These are phyloP conservation scores for Drosophila repleta DNA, from an alignment of 1,140 invertebrate genomes.

Conservation along the genomic window DNA sequence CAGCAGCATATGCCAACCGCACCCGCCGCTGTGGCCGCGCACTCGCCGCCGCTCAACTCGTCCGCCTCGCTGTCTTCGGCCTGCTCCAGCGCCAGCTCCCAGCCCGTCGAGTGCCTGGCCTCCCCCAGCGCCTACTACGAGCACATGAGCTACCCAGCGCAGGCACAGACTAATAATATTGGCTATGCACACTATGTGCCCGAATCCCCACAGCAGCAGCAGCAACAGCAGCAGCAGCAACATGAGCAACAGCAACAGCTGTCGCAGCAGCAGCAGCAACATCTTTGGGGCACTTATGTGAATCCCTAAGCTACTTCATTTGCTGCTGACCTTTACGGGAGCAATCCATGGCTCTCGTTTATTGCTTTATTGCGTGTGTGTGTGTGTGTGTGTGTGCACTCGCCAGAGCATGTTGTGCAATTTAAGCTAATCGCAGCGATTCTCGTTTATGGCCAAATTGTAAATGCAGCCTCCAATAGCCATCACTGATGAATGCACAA, in stretches of 20 bases:
- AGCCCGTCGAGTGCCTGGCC: constrained; percentile 58
- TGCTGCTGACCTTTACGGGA: constrained; percentile 54
- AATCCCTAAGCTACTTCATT: constrained; percentile 81
- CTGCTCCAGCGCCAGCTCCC: constrained; percentile 73
- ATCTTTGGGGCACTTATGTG: constrained; percentile 81
- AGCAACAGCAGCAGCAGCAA: constrained; percentile 28
- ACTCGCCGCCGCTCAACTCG: constrained; percentile 67
- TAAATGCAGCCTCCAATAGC: constrained; percentile 31
- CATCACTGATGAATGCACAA: constrained; percentile 20
- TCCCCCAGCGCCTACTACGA: constrained; percentile 59
- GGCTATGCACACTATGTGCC: constrained; percentile 42
- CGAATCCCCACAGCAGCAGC: constrained; percentile 41
- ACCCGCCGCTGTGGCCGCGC: constrained; percentile 25
- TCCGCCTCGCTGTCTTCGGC: constrained; percentile 72
- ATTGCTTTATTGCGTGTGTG: constrained; percentile 80
- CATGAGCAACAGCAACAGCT: constrained; percentile 44
- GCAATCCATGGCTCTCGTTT: constrained; percentile 61
- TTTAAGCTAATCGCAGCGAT: constrained; percentile 75
- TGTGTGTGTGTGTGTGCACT: constrained; percentile 63
- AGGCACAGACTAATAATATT: constrained; percentile 19
- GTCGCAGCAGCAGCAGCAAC: constrained; percentile 60
- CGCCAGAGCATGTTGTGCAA: constrained; percentile 65
- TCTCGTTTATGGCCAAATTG: constrained; percentile 61
- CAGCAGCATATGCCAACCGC: constrained; percentile 46
- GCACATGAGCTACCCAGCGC: constrained; percentile 52